These are phyloP conservation scores for Drepana arcuata DNA, from an alignment of 1,140 invertebrate species.

Conservation along the genomic window DNA sequence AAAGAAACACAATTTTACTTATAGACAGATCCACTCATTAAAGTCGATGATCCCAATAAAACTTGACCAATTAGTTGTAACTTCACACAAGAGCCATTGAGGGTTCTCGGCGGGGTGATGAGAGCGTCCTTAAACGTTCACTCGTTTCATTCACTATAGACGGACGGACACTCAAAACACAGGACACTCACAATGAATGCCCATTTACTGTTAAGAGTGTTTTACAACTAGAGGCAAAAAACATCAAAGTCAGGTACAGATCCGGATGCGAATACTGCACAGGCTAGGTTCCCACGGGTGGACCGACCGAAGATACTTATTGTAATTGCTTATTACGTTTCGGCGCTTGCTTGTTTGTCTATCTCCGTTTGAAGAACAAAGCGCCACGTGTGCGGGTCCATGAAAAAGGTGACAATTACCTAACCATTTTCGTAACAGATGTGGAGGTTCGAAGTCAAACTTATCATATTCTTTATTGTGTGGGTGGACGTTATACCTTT, in stretches of 20 bases:
- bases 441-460: no score
- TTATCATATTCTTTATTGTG: no score
- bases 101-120: constrained; percentile 8
- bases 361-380: constrained; percentile 36
- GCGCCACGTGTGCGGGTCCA: constrained; percentile 33
- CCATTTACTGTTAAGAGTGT: constrained; percentile 49
- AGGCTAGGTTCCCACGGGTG: constrained; percentile 49
- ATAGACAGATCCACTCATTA: no score
- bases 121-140: constrained; percentile 20
- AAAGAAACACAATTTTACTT: no score
- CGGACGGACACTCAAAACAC: constrained; percentile 33
- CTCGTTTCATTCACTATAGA: constrained; percentile 7
- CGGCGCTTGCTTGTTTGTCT: constrained; percentile 39
- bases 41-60: constrained; percentile 7
- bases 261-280: constrained; percentile 53
- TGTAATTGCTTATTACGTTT: constrained; percentile 44
- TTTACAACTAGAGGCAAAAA: constrained; percentile 52
- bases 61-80: constrained; percentile 8
- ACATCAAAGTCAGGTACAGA: constrained; percentile 38
- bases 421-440: no score
- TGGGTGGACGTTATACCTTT: no score
- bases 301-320: constrained; percentile 46
- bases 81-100: constrained; percentile 12
- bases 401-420: no score
- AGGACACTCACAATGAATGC: constrained; percentile 31